phyloP scores from a whole-genome alignment of 2,888 invertebrate genomes.

The Glaucopsyche alexis region DNA sequence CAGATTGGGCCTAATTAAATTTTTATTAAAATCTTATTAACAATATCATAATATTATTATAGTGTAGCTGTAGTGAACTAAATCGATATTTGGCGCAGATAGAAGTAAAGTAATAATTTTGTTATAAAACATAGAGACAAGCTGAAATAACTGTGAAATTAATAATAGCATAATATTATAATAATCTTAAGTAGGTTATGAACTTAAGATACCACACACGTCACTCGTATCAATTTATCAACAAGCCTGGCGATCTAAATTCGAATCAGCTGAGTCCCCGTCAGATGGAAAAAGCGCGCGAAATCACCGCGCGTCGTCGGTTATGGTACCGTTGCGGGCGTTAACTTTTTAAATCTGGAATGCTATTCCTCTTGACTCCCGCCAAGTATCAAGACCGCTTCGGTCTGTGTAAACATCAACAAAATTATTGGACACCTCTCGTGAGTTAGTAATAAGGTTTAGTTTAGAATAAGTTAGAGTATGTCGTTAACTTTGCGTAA shows the following conservation, averaged over 20 bases:
- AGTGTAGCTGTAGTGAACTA: no score
- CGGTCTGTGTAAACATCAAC: background rate
- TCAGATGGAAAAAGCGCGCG: slow-evolving; percentile 54
- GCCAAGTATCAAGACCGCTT: slow-evolving; percentile 37
- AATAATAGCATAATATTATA: background rate
- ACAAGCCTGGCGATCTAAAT: slow-evolving; percentile 4
- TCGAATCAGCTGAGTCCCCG: slow-evolving; percentile 33
- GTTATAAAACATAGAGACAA: no score
- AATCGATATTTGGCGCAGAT: no score
- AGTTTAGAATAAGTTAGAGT: slow-evolving; percentile 24
- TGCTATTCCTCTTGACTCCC: slow-evolving; percentile 48
- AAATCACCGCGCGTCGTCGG: slow-evolving; percentile 54
- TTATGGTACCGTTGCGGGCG: slow-evolving; percentile 63
- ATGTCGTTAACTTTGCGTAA: slow-evolving; percentile 5
- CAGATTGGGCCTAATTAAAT: no score
- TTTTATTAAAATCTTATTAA: no score
- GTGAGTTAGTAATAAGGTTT: slow-evolving; percentile 21
- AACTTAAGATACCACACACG: slow-evolving; percentile 28
- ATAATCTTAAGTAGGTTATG: slow-evolving; percentile 24
- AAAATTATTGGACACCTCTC: slow-evolving; percentile 14
- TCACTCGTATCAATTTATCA: slow-evolving; percentile 24
- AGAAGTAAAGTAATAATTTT: no score
- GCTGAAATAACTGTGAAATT: background rate
- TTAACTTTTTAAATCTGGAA: slow-evolving; percentile 63
- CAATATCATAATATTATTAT: no score